phyloP scores from a whole-genome alignment of 2,797 vertebrate genomes.

The Hydrolagus colliei region DNA sequence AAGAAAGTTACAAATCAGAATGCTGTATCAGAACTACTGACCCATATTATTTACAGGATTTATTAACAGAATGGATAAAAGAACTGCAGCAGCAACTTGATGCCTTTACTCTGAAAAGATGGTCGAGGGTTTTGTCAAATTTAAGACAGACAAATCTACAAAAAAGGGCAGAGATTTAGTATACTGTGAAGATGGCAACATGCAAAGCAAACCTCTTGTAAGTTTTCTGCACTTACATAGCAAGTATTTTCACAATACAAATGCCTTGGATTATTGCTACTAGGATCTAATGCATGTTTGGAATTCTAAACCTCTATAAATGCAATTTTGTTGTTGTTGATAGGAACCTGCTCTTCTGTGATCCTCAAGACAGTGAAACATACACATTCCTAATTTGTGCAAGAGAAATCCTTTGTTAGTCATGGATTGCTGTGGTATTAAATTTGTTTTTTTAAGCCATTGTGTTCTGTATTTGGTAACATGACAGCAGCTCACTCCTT shows the following conservation, averaged over 20 bases:
- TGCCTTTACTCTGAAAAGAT: conserved; percentile 35
- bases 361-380: conserved; percentile 45
- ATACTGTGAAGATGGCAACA: conserved; percentile 64
- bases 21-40: conserved; percentile 45
- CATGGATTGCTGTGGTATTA: not conserved
- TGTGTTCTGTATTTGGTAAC: no score
- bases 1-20: conserved; percentile 22
- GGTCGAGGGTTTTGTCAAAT: conserved; percentile 36
- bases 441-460: not conserved
- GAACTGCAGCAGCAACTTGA: conserved; percentile 38
- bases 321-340: not conserved
- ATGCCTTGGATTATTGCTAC: conserved; percentile 80
- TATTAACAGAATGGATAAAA: conserved; percentile 60
- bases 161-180: conserved; percentile 34
- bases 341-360: conserved; percentile 36
- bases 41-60: conserved; percentile 84
- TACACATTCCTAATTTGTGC: conserved; percentile 42
- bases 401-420: conserved; percentile 20
- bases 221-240: conserved; percentile 61
- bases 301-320: conserved; percentile 43
- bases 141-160: conserved; percentile 35
- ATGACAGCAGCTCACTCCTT: not conserved
- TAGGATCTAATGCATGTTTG: conserved; percentile 63
- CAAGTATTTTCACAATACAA: conserved; percentile 69
- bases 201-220: conserved; percentile 69